phyloP scores from a whole-genome alignment of 1,140 invertebrate species.

The Conopomorpha cramerella region DNA sequence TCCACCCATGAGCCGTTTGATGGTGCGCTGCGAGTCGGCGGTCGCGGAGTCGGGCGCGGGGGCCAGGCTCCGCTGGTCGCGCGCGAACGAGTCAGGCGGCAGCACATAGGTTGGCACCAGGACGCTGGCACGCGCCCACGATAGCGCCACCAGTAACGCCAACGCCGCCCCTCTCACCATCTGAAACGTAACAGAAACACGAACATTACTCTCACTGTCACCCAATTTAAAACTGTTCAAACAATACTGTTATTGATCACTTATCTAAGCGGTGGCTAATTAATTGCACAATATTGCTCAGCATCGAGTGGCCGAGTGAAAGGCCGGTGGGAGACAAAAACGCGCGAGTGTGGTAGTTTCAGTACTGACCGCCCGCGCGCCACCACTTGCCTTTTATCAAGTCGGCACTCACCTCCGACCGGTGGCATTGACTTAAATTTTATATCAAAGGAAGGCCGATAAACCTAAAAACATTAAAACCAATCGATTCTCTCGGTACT shows the following conservation, averaged over 20 bases:
- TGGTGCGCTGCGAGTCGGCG: conserved; percentile 52
- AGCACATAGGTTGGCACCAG: conserved; percentile 56
- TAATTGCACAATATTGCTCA: conserved; percentile 24
- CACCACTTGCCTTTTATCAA: conserved; percentile 47
- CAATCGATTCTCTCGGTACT: too few species aligned
- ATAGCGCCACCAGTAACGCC: conserved; percentile 46
- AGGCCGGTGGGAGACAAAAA: conserved; percentile 43
- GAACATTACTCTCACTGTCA: conserved; percentile 30
- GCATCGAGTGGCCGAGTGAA: conserved; percentile 48
- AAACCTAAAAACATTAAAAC: conserved; percentile 36
- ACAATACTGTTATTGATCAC: too few species aligned
- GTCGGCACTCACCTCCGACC: conserved; percentile 37
- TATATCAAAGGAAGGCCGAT: conserved; percentile 51
- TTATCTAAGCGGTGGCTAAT: conserved; percentile 42
- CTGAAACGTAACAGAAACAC: conserved; percentile 48
- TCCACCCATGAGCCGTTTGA: conserved; percentile 65
- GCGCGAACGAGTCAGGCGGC: conserved; percentile 56
- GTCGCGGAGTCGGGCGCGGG: conserved; percentile 21
- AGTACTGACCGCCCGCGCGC: conserved; percentile 41
- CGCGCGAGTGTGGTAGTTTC: conserved; percentile 31
- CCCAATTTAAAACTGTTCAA: too few species aligned
- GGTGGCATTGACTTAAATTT: too few species aligned
- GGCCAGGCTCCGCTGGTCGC: conserved; percentile 49
- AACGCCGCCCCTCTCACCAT: conserved; percentile 57
- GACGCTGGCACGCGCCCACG: conserved; percentile 38